These are phyloP conservation scores for Limnephilus auricula DNA, from an alignment of 2,888 invertebrate species.

Conservation along the genomic window DNA sequence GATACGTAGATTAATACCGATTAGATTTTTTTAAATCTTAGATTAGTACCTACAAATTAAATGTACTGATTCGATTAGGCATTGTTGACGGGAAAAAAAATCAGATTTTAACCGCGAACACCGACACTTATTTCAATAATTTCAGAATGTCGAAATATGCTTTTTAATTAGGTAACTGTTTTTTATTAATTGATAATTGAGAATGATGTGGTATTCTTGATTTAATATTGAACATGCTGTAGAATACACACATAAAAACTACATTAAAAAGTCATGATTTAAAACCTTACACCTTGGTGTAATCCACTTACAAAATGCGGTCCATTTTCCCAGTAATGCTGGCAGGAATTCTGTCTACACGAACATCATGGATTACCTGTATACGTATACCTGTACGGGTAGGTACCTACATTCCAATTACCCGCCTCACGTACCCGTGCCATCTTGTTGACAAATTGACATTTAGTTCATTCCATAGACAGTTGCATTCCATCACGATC, in stretches of 20 bases:
- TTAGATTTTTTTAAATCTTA: background rate
- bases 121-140: background rate
- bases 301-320: background rate
- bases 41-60: no score
- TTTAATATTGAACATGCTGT: background rate
- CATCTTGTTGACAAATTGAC: slow-evolving; percentile 30
- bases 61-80: no score
- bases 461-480: slow-evolving; percentile 21
- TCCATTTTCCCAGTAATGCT: background rate
- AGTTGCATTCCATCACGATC: slow-evolving; percentile 45
- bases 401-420: background rate
- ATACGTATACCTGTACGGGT: background rate
- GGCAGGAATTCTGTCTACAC: background rate
- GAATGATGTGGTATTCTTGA: no score
- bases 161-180: no score
- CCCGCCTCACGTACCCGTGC: background rate
- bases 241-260: background rate
- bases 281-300: background rate
- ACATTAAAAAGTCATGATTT: background rate
- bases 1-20: background rate
- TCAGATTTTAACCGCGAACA: background rate
- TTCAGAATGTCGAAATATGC: background rate
- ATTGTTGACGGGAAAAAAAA: no score
- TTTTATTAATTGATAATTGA: no score
- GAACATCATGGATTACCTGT: background rate